Percentiles rank a stretch among this genome's conserved stretches.
These are phyloP conservation scores for Atopsyche davidsoni DNA, from an alignment of 1,140 invertebrate genomes.

Conservation along the genomic window DNA sequence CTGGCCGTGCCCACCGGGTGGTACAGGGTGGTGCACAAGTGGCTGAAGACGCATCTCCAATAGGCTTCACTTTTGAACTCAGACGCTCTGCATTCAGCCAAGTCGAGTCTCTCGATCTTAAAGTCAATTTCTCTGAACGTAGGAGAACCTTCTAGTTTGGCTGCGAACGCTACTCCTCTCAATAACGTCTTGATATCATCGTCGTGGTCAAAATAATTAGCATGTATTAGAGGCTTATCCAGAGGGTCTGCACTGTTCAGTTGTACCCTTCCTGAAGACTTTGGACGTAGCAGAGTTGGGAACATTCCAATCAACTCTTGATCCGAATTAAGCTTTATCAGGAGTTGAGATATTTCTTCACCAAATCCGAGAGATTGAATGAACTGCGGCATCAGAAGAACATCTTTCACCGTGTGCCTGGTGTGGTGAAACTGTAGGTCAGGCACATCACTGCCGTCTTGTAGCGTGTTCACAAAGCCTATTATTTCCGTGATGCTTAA, in stretches of 20 bases:
- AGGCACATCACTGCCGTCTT: slow-evolving; percentile 75
- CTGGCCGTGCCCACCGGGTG: slow-evolving; percentile 60
- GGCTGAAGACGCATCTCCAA: slow-evolving; percentile 55
- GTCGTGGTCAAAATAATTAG: slow-evolving; percentile 81
- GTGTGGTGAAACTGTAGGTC: slow-evolving; percentile 79
- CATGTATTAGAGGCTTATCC: slow-evolving; percentile 86
- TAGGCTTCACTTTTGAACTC: slow-evolving; percentile 47
- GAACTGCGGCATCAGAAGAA: slow-evolving; percentile 46
- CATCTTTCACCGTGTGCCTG: slow-evolving; percentile 32
- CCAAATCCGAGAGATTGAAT: slow-evolving; percentile 73
- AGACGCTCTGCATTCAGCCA: slow-evolving; percentile 39
- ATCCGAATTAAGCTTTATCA: slow-evolving; percentile 50
- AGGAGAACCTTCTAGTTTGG: slow-evolving; percentile 65
- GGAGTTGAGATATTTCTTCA: slow-evolving; percentile 50
- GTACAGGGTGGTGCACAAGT: slow-evolving; percentile 57
- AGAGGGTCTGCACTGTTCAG: slow-evolving; percentile 77
- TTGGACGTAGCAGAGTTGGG: slow-evolving; percentile 75
- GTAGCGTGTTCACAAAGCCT: slow-evolving; percentile 84
- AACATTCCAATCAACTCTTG: slow-evolving; percentile 78
- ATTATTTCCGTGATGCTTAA: slow-evolving; percentile 85
- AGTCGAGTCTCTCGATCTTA: slow-evolving; percentile 53
- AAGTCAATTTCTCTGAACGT: slow-evolving; percentile 48
- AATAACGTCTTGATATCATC: slow-evolving; percentile 71
- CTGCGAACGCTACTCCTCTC: slow-evolving; percentile 74
- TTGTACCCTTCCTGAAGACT: slow-evolving; percentile 72